phyloP scores from a whole-genome alignment of 2,113 vertebrate species.

The Cryptoleucopteryx plumbea region DNA sequence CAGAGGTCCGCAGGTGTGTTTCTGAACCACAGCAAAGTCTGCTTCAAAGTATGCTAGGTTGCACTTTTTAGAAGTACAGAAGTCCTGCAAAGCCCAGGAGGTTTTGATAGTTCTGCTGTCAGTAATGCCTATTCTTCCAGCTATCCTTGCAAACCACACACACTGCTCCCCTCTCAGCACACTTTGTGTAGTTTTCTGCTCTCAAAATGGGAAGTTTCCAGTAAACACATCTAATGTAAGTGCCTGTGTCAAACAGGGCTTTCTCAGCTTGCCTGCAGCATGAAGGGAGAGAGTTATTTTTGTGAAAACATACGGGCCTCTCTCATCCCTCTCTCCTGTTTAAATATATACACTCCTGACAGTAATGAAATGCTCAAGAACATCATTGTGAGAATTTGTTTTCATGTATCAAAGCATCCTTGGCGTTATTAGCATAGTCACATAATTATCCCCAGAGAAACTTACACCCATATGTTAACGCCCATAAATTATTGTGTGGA shows the following conservation, averaged over 20 bases:
- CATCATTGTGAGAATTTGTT: neutral
- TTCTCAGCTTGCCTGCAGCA: neutral
- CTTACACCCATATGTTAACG: conserved; percentile 30
- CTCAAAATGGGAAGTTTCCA: neutral
- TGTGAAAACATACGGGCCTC: neutral
- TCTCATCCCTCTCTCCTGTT: neutral
- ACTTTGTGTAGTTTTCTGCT: neutral
- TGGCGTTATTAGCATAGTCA: neutral
- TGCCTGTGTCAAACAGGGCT: neutral
- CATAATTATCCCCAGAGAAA: conserved; percentile 41
- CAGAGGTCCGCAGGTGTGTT: rapidly evolving
- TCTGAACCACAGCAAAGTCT: neutral
- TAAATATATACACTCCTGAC: neutral
- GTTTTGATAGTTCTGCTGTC: neutral
- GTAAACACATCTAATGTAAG: neutral
- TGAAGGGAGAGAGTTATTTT: neutral
- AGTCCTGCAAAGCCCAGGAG: neutral
- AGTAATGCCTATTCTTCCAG: neutral
- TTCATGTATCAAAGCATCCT: conserved; percentile 27
- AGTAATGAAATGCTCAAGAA: neutral
- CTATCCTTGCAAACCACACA: neutral
- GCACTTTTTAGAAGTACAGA: neutral
- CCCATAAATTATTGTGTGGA: conserved; percentile 13
- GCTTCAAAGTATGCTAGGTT: neutral
- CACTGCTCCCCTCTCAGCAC: neutral